Percentiles rank a stretch among this genome's conserved stretches.
These are phyloP conservation scores for Eretmocerus hayati DNA, from an alignment of 2,888 invertebrate species.

Conservation along the genomic window DNA sequence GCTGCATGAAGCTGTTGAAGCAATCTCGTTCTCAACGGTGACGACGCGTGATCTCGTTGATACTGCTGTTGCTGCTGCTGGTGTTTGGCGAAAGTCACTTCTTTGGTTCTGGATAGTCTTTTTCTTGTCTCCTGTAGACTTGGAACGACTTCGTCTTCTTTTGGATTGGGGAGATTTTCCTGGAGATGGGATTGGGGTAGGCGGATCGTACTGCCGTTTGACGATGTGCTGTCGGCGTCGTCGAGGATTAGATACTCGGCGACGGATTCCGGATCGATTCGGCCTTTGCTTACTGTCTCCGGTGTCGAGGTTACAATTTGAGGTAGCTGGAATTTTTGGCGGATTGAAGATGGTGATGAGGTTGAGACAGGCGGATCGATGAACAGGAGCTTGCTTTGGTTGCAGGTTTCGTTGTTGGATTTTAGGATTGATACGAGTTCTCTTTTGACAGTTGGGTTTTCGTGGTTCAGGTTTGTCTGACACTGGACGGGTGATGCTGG, in stretches of 20 bases:
- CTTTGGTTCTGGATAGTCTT: slow-evolving; percentile 12
- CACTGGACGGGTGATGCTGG: not conserved
- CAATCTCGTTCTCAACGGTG: slow-evolving; percentile 7
- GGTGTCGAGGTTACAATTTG: slow-evolving; percentile 8
- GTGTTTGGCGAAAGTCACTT: slow-evolving; percentile 11
- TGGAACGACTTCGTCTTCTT: not conserved
- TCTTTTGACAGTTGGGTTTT: not conserved
- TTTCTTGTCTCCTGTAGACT: slow-evolving; percentile 37
- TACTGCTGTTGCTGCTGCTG: not conserved
- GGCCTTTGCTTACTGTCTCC: slow-evolving; percentile 9
- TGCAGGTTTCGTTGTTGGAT: not conserved
- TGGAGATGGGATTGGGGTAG: not conserved
- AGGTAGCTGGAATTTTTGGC: not conserved
- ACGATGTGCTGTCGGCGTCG: slow-evolving; percentile 28
- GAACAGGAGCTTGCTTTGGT: slow-evolving; percentile 6
- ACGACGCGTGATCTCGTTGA: too few species aligned
- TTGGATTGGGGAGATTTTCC: not conserved
- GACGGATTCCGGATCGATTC: slow-evolving; percentile 37
- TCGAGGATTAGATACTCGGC: slow-evolving; percentile 42
- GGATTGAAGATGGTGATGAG: slow-evolving; percentile 17
- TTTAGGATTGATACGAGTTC: slow-evolving; percentile 14
- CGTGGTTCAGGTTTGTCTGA: too few species aligned
- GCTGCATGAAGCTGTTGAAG: slow-evolving; percentile 5
- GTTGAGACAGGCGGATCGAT: slow-evolving; percentile 15
- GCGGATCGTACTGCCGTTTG: slow-evolving; percentile 29